Conservation (phyloP, 30 jellyfish, hydroid and myxozoan genomes). For the Hydractinia symbiolongicarpus region DNA sequence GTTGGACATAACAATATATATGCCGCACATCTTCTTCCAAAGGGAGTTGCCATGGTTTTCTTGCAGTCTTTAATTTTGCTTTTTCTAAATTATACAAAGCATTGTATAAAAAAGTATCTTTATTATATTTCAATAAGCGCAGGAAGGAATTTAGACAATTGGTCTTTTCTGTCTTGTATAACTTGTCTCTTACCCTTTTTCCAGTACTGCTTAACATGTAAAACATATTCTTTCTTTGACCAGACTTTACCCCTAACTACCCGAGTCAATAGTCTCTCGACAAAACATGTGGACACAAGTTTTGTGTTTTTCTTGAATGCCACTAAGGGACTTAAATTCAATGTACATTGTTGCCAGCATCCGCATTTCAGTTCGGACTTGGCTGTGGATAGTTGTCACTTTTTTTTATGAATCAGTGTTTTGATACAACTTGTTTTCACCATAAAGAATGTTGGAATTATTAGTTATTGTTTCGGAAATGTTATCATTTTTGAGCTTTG, state of each 20-base stretch:
- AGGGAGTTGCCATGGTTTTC: background rate
- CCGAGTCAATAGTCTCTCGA: conserved; percentile 2
- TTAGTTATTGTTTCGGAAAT: background rate
- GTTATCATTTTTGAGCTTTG: background rate
- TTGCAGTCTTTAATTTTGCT: background rate
- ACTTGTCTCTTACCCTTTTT: background rate
- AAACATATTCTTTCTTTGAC: conserved; percentile 10
- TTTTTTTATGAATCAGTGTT: background rate
- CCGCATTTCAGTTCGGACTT: conserved; percentile 10
- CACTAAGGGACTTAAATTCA: background rate
- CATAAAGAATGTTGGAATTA: conserved; percentile 2
- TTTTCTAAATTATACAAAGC: background rate
- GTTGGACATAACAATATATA: background rate
- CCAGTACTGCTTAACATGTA: conserved; percentile 6
- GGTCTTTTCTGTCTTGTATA: background rate
- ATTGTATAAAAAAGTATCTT: background rate
- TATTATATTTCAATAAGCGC: background rate
- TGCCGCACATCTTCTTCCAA: background rate
- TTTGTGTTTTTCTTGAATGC: background rate
- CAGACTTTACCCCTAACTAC: background rate
- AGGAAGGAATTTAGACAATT: conserved; percentile 15
- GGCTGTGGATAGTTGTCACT: background rate
- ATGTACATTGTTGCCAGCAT: conserved; percentile 3
- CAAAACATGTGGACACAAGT: background rate
- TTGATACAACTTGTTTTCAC: background rate